A percentile compares a stretch with the other conserved stretches of the same genome.
These are phyloP conservation scores for Sigmodon hispidus DNA, from an alignment of 2,113 vertebrate genomes.

Conservation along the genomic window DNA sequence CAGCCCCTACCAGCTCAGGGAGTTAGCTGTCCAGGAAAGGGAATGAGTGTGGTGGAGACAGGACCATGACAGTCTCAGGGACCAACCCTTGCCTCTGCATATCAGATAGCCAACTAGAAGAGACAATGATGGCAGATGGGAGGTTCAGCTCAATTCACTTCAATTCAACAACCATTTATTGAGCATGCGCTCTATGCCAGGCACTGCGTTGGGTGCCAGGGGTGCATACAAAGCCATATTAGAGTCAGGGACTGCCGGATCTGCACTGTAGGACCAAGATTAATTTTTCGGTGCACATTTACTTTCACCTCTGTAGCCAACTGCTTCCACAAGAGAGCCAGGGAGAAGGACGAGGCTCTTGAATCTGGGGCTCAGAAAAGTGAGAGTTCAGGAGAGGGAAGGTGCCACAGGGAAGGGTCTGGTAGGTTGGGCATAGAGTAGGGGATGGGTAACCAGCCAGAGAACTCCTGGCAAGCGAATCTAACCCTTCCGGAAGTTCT, in stretches of 20 bases:
- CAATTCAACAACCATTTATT: conserved; percentile 13
- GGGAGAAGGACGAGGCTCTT: not conserved
- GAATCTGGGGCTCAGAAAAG: not conserved
- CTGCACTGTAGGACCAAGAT: conserved; percentile 30
- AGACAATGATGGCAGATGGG: not conserved
- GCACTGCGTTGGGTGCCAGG: not conserved
- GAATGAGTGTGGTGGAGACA: not conserved
- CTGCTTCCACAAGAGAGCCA: conserved; percentile 23
- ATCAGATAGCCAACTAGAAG: conserved; percentile 9
- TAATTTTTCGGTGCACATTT: conserved; percentile 46
- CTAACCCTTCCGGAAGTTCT: not conserved
- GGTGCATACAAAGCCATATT: conserved; percentile 64
- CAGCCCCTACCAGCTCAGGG: conserved; percentile 18
- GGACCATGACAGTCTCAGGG: conserved; percentile 54
- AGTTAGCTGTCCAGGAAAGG: conserved; percentile 1
- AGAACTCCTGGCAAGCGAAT: not conserved
- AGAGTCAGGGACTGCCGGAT: conserved; percentile 17
- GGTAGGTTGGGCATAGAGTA: not conserved
- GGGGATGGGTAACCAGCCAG: not conserved
- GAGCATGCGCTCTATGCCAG: conserved; percentile 33
- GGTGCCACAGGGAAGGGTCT: not conserved
- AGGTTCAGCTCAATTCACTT: conserved; percentile 4
- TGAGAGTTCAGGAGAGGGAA: not conserved
- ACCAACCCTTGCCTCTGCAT: conserved; percentile 50
- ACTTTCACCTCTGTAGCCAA: conserved; percentile 2